These are phyloP conservation scores for Drosophila santomea DNA, from an alignment of 1,140 invertebrate species.

Conservation along the genomic window DNA sequence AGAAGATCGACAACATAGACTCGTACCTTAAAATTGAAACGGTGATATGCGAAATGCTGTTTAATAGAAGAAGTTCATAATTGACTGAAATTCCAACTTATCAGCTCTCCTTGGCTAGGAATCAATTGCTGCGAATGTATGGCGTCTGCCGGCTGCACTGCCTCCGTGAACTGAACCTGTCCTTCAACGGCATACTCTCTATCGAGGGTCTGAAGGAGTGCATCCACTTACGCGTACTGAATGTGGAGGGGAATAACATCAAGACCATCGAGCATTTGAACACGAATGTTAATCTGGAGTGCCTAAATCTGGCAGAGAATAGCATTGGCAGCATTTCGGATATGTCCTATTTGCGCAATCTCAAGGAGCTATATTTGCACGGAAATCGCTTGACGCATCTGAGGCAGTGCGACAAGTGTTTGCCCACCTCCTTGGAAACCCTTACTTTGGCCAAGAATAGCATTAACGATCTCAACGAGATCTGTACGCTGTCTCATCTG, in stretches of 20 bases:
- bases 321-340: conserved; percentile 93
- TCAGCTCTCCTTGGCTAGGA: conserved; percentile 93
- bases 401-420: conserved; percentile 91
- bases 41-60: conserved; percentile 85
- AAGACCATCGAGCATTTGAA: conserved; percentile 94
- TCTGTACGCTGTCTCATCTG: conserved; percentile 92
- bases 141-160: conserved; percentile 92
- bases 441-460: conserved; percentile 94
- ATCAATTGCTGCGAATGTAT: conserved; percentile 94
- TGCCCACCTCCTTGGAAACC: conserved; percentile 90
- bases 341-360: conserved; percentile 89
- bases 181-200: conserved; percentile 94
- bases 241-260: conserved; percentile 87
- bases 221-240: conserved; percentile 90
- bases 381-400: conserved; percentile 94
- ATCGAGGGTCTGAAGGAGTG: conserved; percentile 96
- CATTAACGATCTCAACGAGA: conserved; percentile 94
- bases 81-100: conserved; percentile 61
- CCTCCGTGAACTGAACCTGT: conserved; percentile 92
- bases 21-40: conserved; percentile 92
- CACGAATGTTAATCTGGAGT: conserved; percentile 91
- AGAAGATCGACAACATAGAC: conserved; percentile 94
- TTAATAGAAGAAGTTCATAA: too few relatives aligned
- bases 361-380: conserved; percentile 92
- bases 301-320: conserved; percentile 95